Conservation (phyloP, 2,888 invertebrate species). For the Baccha elongata region DNA sequence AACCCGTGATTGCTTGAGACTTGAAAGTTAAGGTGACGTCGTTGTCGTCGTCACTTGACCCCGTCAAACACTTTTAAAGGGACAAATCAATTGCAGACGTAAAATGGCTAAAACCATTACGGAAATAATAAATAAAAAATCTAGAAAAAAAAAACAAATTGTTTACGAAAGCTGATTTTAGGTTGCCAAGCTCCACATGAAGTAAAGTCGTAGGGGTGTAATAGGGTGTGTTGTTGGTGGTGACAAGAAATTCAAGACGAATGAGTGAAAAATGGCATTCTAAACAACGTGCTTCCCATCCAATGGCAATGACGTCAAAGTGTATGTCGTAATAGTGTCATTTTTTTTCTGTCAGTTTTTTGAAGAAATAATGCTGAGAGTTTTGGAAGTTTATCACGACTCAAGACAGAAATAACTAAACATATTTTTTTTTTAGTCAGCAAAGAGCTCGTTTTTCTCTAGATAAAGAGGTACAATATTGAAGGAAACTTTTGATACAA, state of each 20-base stretch:
- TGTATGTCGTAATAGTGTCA: background rate
- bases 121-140: background rate
- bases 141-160: background rate
- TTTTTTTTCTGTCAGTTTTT: background rate
- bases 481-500: background rate
- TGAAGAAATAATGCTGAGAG: background rate
- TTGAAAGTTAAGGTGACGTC: constrained; percentile 1
- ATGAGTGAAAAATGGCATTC: constrained; percentile 2
- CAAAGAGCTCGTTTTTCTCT: background rate
- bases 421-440: too few species aligned
- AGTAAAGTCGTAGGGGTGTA: background rate
- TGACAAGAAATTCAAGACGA: too few species aligned
- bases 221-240: background rate
- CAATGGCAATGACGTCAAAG: constrained; percentile 19
- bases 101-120: background rate
- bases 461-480: background rate
- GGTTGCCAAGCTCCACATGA: background rate
- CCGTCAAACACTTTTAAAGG: background rate
- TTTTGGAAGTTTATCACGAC: background rate
- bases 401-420: background rate
- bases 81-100: constrained; percentile 15
- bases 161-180: constrained; percentile 9
- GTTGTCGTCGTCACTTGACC: constrained; percentile 2
- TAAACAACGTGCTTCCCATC: background rate
- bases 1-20: constrained; percentile 3